These are phyloP conservation scores for Sebastes oblongus DNA, from an alignment of 2,797 vertebrate species.

Conservation along the genomic window DNA sequence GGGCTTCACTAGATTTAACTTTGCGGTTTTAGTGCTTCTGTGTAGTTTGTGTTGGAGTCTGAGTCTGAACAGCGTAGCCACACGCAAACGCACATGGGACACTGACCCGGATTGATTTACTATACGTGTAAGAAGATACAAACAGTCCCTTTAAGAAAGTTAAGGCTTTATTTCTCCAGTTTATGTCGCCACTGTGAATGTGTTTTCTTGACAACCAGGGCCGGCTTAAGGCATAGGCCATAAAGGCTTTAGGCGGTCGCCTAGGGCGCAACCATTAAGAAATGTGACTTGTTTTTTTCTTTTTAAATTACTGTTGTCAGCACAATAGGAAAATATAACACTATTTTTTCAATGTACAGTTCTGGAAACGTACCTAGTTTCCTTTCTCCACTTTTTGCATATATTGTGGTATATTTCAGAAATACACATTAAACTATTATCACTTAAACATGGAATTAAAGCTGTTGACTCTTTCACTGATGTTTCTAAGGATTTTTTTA, in stretches of 20 bases:
- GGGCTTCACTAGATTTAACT: no score
- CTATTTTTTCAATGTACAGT: background rate
- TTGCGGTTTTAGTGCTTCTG: no score
- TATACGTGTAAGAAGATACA: no score
- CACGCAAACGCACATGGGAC: no score
- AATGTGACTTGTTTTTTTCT: background rate
- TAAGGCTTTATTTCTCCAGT: no score
- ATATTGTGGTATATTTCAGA: background rate
- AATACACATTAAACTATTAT: background rate
- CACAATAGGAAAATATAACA: background rate
- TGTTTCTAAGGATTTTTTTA: background rate
- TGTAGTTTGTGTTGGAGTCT: no score
- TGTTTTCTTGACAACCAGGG: background rate
- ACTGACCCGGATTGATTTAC: no score
- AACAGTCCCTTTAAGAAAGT: background rate
- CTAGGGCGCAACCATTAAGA: no score
- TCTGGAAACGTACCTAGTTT: background rate
- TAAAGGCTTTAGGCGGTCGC: no score
- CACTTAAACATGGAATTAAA: background rate
- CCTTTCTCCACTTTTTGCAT: background rate
- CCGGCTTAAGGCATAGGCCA: no score
- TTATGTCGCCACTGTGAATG: no score
- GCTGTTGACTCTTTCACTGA: background rate
- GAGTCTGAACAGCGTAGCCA: no score
- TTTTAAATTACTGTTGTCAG: background rate